Base-by-base conservation (phyloP, 2,888 invertebrate genomes). In the Agonum fuliginosum region DNA sequence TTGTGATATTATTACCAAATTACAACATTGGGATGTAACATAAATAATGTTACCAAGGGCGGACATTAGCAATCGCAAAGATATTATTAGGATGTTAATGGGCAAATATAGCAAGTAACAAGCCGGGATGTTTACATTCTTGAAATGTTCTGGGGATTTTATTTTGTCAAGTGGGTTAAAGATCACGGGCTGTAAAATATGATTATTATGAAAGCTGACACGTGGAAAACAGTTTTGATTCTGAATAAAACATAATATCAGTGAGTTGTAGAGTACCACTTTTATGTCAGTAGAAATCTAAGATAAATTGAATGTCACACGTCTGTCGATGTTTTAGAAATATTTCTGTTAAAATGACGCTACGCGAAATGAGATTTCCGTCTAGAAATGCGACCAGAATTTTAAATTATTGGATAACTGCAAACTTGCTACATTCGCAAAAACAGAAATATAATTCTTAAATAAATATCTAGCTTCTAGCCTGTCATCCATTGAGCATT, bases 231-330 rank as follows among this genome's bases (percentile, higher is more conserved):
- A 17, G 17, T 48, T 48, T 48, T 48, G 14, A 48, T 48, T 48
- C 17, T 48, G 48, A 48, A 48, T 48, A 48, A 48, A 48, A 48
- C 48, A 48, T 34, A 30, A 48, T 34, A 30, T 27, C 62, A 5
- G 58, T 14, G 34, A 6, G 14, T 62, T 17, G 34, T 62, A 62
- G 12, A 22, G 62, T 34, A 62, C 62, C 8, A 62, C 34, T 34
- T 62, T 34, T 30, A 37, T 62, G 34, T 62, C 62, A 19, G 62
- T 62, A 34, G 34, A 62, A 54, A 34, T 37, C 30, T 62, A 62
- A 62, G 62, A 62, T 62, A 62, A 62, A 62, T 62, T 62, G 62
- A 62, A 62, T 62, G 62, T 62, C 62, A 62, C 27, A 34, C 62
- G 10, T 62, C 62, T 62, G 62, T 62, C 62, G 62, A 62, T 62